Evolutionary conservation across 2,888 invertebrate species (phyloP).

Genomic region (Temnothorax ravouxi): DNA sequence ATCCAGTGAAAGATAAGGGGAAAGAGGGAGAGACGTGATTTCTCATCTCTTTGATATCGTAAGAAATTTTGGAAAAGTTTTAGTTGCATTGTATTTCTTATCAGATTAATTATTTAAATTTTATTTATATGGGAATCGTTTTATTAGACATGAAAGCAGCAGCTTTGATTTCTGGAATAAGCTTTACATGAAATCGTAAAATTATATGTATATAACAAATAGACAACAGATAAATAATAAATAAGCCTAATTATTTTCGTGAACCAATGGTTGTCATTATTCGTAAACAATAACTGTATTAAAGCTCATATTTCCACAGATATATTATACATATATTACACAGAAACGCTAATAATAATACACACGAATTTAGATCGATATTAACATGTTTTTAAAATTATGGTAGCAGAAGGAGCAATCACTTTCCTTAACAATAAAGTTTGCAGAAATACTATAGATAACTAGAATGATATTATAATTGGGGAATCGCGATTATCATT

Average conservation of each 20-base stretch:
- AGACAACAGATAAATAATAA: slow-evolving; percentile 57
- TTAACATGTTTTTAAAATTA: neutral
- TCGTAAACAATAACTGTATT: neutral
- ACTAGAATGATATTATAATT: neutral
- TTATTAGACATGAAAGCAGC: neutral
- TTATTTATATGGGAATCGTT: neutral
- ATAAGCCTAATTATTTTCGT: slow-evolving; percentile 57
- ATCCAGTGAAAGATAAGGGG: neutral
- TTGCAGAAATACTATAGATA: neutral
- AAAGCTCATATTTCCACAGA: slow-evolving; percentile 15
- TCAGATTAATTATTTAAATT: slow-evolving; percentile 1
- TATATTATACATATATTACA: slow-evolving; percentile 3
- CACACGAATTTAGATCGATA: neutral
- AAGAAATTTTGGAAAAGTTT: neutral
- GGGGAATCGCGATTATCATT: neutral
- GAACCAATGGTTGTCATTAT: slow-evolving; percentile 66
- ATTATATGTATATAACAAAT: neutral
- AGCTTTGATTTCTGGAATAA: neutral
- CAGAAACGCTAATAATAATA: neutral
- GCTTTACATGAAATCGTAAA: neutral
- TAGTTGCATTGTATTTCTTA: neutral
- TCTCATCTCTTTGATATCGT: neutral
- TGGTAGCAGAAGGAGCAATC: neutral
- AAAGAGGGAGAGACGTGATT: neutral
- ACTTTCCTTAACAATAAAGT: neutral